A percentile compares a stretch with the other conserved stretches of the same genome.
These are phyloP conservation scores for Axinella damicornis DNA, from an alignment of 37 sponge, comb jelly and placozoan genomes.

Conservation along the genomic window DNA sequence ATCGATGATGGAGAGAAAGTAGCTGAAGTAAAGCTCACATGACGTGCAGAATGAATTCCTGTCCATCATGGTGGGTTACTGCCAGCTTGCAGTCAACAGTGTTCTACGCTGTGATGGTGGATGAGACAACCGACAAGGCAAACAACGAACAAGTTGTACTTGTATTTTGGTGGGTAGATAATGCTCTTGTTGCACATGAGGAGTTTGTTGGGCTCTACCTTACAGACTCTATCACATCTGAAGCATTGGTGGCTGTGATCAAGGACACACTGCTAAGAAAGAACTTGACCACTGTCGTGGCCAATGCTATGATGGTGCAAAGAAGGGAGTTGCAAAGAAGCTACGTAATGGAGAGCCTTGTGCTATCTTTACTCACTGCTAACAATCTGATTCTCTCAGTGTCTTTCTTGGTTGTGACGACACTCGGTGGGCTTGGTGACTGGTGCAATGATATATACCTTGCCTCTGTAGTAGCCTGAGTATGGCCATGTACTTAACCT, in stretches of 20 bases:
- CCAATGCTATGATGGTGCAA: conserved; percentile 73
- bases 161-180: conserved; percentile 57
- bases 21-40: conserved; percentile 42
- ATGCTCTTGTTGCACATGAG: conserved; percentile 52
- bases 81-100: too few species aligned
- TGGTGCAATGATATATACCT: too few species aligned
- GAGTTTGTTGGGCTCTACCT: conserved; percentile 56
- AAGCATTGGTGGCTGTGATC: conserved; percentile 24
- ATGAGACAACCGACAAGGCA: conserved; percentile 55
- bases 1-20: neutral
- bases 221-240: conserved; percentile 29
- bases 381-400: too few species aligned
- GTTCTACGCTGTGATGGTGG: conserved; percentile 27
- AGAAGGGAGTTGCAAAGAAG: conserved; percentile 46
- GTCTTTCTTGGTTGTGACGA: too few species aligned
- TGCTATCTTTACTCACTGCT: conserved; percentile 31
- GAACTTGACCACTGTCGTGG: conserved; percentile 43
- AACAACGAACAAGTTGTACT: conserved; percentile 61
- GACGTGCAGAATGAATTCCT: conserved; percentile 65
- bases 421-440: too few species aligned
- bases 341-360: conserved; percentile 16
- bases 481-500: conserved; percentile 8
- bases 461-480: too few species aligned
- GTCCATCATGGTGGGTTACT: conserved; percentile 49
- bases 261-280: conserved; percentile 50